A percentile compares a stretch with the other conserved stretches of the same genome.
Evolutionary conservation across 1,140 invertebrate species (phyloP).

Genomic region (Matsumurasca onukii): DNA sequence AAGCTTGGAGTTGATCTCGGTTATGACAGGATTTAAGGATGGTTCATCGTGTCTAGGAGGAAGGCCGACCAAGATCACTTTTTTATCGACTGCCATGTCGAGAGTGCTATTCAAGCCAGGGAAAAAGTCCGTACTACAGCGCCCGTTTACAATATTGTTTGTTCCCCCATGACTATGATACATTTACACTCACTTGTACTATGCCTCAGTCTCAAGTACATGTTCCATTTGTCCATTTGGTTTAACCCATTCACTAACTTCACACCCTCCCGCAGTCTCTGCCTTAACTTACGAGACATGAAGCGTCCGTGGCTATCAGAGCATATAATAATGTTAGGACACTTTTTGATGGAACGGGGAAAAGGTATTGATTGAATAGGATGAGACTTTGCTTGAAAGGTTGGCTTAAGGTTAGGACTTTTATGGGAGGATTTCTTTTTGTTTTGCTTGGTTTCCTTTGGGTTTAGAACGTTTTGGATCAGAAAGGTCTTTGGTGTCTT

Average conservation of each 20-base stretch:
- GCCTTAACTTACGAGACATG: not conserved
- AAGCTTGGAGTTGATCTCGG: not conserved
- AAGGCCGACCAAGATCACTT: not conserved
- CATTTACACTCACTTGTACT: not conserved
- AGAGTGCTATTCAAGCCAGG: not conserved
- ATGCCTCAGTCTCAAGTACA: not conserved
- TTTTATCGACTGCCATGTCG: not conserved
- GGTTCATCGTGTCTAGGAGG: not conserved
- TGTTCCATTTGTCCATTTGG: not conserved
- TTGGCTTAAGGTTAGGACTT: not conserved
- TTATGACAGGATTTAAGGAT: not conserved
- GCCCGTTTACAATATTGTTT: slow-evolving; percentile 1
- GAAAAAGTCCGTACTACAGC: not conserved
- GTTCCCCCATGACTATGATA: not conserved
- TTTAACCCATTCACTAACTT: not conserved
- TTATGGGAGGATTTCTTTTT: not conserved
- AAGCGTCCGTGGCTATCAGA: not conserved
- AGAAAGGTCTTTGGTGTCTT: not conserved
- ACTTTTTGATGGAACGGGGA: not conserved
- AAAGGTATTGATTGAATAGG: not conserved
- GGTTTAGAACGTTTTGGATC: not conserved
- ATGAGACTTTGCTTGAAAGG: not conserved
- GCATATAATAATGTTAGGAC: not conserved
- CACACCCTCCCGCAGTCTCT: not conserved
- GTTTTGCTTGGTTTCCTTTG: not conserved